A percentile compares a stretch with the other conserved stretches of the same genome.
phyloP scores from a whole-genome alignment of 1,140 invertebrate genomes.

The Propsilocerus akamusi region DNA sequence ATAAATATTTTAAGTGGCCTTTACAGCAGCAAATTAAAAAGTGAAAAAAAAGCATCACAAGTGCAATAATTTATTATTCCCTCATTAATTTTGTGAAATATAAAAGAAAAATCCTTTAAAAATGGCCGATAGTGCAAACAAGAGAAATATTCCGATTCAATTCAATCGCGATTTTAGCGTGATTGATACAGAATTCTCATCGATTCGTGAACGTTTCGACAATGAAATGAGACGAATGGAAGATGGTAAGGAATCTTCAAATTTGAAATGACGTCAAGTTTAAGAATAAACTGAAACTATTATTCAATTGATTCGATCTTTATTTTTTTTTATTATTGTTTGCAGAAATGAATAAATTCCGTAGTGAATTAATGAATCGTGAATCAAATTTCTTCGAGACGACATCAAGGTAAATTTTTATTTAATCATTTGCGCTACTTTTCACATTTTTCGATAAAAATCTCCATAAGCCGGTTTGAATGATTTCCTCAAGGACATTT shows the following conservation, averaged over 20 bases:
- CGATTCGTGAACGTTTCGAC: constrained; percentile 88
- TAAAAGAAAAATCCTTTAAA: constrained; percentile 16
- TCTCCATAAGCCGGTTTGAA: too few relatives aligned
- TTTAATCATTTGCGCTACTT: too few relatives aligned
- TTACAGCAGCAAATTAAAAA: too few relatives aligned
- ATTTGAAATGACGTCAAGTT: neutral
- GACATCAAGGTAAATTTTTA: constrained; percentile 50
- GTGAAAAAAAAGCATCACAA: neutral
- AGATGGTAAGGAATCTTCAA: constrained; percentile 28
- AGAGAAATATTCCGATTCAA: constrained; percentile 82
- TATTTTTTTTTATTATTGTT: neutral
- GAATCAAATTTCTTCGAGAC: constrained; percentile 82
- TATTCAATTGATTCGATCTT: neutral
- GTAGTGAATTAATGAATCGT: constrained; percentile 79
- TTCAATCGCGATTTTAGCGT: constrained; percentile 80
- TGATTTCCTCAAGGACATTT: too few relatives aligned
- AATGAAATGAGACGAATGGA: constrained; percentile 96
- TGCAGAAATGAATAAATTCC: constrained; percentile 83
- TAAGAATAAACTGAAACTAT: neutral
- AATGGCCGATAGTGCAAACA: constrained; percentile 60
- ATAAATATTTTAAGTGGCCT: neutral
- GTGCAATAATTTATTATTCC: neutral
- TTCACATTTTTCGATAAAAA: too few relatives aligned
- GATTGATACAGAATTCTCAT: constrained; percentile 90
- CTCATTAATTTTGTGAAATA: constrained; percentile 4